These are phyloP conservation scores for Perithous albicinctus DNA, from an alignment of 2,888 invertebrate species.

Conservation along the genomic window DNA sequence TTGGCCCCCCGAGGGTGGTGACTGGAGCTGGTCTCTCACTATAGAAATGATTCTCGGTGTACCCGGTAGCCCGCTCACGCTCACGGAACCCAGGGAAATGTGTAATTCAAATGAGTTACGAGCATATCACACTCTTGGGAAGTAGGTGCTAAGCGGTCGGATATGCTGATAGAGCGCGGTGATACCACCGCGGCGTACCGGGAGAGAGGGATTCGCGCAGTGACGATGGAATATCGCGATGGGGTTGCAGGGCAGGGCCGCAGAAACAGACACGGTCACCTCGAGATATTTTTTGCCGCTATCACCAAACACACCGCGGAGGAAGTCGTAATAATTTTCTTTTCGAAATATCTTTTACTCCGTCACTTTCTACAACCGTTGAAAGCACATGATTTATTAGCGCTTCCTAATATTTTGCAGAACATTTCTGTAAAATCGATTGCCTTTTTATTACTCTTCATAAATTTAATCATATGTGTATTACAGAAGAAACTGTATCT, in stretches of 20 bases:
- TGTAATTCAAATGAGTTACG: constrained; percentile 85
- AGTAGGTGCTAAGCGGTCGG: constrained; percentile 85
- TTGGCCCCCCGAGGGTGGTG: constrained; percentile 59
- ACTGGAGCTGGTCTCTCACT: constrained; percentile 47
- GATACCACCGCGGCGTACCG: constrained; percentile 68
- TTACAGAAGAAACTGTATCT: too few species aligned
- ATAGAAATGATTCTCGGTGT: constrained; percentile 66
- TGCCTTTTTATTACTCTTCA: too few species aligned
- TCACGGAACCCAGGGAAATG: constrained; percentile 81
- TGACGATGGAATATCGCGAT: constrained; percentile 78
- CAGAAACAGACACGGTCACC: constrained; percentile 45
- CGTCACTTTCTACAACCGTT: neutral
- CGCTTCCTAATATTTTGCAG: too few species aligned
- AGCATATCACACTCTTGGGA: constrained; percentile 84
- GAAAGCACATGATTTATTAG: neutral
- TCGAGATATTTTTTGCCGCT: constrained; percentile 26
- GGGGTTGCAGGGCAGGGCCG: constrained; percentile 72
- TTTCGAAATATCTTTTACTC: neutral
- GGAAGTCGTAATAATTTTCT: constrained; percentile 38
- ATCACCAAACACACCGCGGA: neutral
- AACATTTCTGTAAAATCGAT: too few species aligned
- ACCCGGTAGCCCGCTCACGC: constrained; percentile 43
- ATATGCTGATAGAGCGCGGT: constrained; percentile 83
- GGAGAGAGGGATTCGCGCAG: constrained; percentile 69
- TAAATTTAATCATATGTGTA: too few species aligned